Evolutionary conservation across 2,888 invertebrate genomes (phyloP).

Genomic region (Chrysomela aeneicollis): DNA sequence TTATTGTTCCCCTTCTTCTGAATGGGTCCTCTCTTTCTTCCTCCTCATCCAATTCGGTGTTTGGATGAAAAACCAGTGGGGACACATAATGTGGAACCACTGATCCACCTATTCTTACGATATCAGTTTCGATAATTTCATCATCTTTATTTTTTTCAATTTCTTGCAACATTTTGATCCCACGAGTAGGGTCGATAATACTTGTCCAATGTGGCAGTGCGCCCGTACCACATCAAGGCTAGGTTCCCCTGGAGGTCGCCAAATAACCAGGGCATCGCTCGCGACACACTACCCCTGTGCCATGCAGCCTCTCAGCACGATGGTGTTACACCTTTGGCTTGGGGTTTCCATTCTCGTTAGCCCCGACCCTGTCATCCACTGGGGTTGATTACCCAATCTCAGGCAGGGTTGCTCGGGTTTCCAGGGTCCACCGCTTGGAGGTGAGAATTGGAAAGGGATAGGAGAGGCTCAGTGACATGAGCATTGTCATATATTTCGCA

Average conservation of each 20-base stretch:
- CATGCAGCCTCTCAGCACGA: slow-evolving; percentile 6
- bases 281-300: slow-evolving; percentile 5
- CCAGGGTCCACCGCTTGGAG: too few relatives aligned
- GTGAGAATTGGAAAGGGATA: too few relatives aligned
- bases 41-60: too few relatives aligned
- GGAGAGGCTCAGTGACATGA: too few relatives aligned
- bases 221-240: not conserved
- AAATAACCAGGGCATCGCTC: slow-evolving; percentile 6
- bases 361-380: not conserved
- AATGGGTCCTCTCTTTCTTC: too few relatives aligned
- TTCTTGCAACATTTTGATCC: not conserved
- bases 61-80: too few relatives aligned
- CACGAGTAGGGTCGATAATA: not conserved
- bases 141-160: not conserved
- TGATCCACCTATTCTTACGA: too few relatives aligned
- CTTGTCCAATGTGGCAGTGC: not conserved
- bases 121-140: not conserved
- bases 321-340: not conserved
- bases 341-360: not conserved
- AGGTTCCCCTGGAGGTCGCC: not conserved
- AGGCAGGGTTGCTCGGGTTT: too few relatives aligned
- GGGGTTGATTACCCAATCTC: too few relatives aligned
- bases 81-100: too few relatives aligned
- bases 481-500: too few relatives aligned
- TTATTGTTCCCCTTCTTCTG: too few relatives aligned